phyloP scores from a whole-genome alignment of 2,113 vertebrate species.

The Passerina amoena region DNA sequence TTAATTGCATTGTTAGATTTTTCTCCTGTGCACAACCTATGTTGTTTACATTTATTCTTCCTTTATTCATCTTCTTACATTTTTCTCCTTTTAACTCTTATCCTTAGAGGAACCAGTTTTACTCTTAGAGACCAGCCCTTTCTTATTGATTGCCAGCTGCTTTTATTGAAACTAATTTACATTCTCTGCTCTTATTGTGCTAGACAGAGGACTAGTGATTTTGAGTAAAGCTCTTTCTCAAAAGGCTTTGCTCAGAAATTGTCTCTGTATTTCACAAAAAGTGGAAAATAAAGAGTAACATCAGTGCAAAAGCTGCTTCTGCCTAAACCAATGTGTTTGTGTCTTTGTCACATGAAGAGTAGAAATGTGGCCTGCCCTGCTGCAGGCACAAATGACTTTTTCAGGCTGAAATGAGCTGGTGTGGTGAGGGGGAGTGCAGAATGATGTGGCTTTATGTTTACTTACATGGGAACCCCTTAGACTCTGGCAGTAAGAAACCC shows the following conservation, averaged over 20 bases:
- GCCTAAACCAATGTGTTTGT: slow-evolving; percentile 10
- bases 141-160: slow-evolving; percentile 59
- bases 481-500: neutral
- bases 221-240: slow-evolving; percentile 52
- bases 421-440: neutral
- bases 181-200: slow-evolving; percentile 65
- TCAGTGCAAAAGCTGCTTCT: slow-evolving; percentile 46
- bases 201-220: slow-evolving; percentile 63
- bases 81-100: slow-evolving; percentile 47
- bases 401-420: neutral
- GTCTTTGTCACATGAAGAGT: slow-evolving; percentile 17
- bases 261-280: slow-evolving; percentile 44
- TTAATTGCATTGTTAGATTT: neutral
- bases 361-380: neutral
- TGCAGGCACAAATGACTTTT: neutral
- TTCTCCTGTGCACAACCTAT: neutral
- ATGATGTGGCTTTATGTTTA: neutral
- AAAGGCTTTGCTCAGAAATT: slow-evolving; percentile 52
- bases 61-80: neutral
- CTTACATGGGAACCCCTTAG: neutral
- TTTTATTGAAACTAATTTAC: slow-evolving; percentile 67
- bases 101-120: slow-evolving; percentile 48
- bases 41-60: slow-evolving; percentile 29
- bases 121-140: slow-evolving; percentile 18
- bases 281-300: slow-evolving; percentile 42